Base-by-base conservation (phyloP, 2,113 vertebrate species). In the Stegostoma tigrinum region DNA sequence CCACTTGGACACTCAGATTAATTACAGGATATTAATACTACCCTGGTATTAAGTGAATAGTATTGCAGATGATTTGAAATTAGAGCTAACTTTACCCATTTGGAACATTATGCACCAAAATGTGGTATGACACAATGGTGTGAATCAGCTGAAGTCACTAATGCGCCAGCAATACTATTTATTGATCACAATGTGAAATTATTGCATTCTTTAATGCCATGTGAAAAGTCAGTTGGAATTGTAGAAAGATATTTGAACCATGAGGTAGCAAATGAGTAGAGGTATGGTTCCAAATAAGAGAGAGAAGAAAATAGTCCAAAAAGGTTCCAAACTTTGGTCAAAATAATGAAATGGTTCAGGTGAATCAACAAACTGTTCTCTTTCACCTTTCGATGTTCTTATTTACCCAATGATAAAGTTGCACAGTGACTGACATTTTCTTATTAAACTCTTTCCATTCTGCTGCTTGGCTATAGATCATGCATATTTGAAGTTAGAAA, bases 401-500 rank as follows among this genome's bases (percentile, higher is more conserved):
- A 87, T 45, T 27, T 45, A 87, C 52, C 8, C 52, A 48, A n/a
- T 91, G 45, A 27, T 34, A 38, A 93, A 93, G 38, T 38, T 8
- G 34, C 15, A 67, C 23, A 21, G 34, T 94, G 61, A 90, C 52
- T 89, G 86, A 67, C 34, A 67, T 67, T 94, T 94, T 64, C 90
- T 66, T 38, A 94, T 67, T 67, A 34, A 94, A 66, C 14, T 67
- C 64, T 21, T 17, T 93, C 90, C n/a, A n/a, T 93, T 66, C 90
- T 67, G 52, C 61, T 17, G 34, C 23, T 67, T 94, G 55, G 64
- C 55, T 23, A 94, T 94, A 67, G 61, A 67, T 94, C 64, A 67
- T 19, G n/a, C n/a, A 67, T 67, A 66, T n/a, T 64, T 94, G n/a
- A 94, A 67, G 34, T 94, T n/a, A 94, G 90, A 94, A 42, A 94